Conservation (phyloP, 2,888 invertebrate species). For the Trissoscelio sp. region DNA sequence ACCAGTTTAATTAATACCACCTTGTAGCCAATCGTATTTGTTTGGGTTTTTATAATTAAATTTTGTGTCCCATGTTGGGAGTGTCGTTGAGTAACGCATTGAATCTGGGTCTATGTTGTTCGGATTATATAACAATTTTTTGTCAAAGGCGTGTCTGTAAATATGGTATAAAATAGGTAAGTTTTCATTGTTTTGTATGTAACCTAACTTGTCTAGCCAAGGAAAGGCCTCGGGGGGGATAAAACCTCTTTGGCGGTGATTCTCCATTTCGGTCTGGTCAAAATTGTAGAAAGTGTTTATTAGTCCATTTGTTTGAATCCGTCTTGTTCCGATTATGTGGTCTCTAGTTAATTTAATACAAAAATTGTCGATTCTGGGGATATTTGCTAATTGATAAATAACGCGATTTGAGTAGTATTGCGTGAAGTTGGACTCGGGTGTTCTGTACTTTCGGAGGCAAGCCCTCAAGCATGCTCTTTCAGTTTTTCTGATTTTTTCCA, state of each 20-base stretch:
- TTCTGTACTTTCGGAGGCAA: slow-evolving; percentile 4
- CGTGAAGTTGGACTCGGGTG: background rate
- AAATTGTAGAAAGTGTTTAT: background rate
- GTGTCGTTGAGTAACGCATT: too few species aligned
- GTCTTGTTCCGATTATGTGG: background rate
- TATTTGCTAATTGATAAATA: slow-evolving; percentile 21
- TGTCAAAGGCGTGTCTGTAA: background rate
- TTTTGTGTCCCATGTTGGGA: too few species aligned
- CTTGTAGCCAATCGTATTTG: too few species aligned
- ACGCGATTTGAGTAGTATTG: background rate
- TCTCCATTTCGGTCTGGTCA: background rate
- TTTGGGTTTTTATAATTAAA: too few species aligned
- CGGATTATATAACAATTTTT: background rate
- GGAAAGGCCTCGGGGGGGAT: slow-evolving; percentile 7
- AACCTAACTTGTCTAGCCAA: background rate
- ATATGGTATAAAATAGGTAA: slow-evolving; percentile 12
- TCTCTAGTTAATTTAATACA: slow-evolving; percentile 22
- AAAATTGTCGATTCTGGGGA: slow-evolving; percentile 42
- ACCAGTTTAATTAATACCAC: too few species aligned
- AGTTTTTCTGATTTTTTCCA: slow-evolving; percentile 12
- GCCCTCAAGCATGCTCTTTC: slow-evolving; percentile 25
- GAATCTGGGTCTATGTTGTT: too few species aligned
- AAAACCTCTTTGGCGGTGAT: background rate
- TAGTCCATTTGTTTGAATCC: background rate
- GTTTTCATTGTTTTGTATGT: background rate